Percentiles rank a stretch among this genome's conserved stretches.
phyloP scores from a whole-genome alignment of 2,888 invertebrate species.

The Lasioglossum leucozonium region DNA sequence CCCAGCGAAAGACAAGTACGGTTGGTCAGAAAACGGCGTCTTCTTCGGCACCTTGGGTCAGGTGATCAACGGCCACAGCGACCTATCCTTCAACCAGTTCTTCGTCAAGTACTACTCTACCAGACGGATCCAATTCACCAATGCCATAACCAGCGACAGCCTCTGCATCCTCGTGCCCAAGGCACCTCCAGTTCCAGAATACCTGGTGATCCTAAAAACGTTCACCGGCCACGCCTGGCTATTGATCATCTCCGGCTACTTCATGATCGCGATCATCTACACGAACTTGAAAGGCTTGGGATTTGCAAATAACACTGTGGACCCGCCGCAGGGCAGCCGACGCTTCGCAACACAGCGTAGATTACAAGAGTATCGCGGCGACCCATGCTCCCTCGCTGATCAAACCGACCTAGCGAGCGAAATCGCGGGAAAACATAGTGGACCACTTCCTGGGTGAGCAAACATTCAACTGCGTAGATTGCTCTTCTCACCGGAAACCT shows the following conservation, averaged over 20 bases:
- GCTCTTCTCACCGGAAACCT: not conserved
- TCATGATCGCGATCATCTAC: constrained; percentile 46
- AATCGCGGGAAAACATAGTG: not conserved
- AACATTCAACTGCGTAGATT: not conserved
- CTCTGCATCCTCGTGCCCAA: constrained; percentile 63
- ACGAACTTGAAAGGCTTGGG: constrained; percentile 1
- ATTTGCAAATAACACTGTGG: not conserved
- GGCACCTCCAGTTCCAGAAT: constrained; percentile 47
- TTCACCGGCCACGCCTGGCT: constrained; percentile 50
- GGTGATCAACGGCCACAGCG: constrained; percentile 78
- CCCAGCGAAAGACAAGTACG: constrained; percentile 44
- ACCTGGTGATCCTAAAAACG: constrained; percentile 54
- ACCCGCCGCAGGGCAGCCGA: not conserved
- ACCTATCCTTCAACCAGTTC: constrained; percentile 83
- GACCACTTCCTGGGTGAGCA: not conserved
- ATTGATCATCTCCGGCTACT: constrained; percentile 41
- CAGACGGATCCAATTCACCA: constrained; percentile 44
- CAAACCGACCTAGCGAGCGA: not conserved
- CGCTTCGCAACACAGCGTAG: not conserved
- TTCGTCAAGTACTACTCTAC: constrained; percentile 81
- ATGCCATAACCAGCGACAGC: constrained; percentile 46
- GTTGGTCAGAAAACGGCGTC: constrained; percentile 51
- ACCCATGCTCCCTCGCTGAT: not conserved
- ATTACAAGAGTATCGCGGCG: not conserved
- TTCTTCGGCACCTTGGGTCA: constrained; percentile 72